phyloP scores from a whole-genome alignment of 1,140 invertebrate species.

The Bilobella aurantiaca region DNA sequence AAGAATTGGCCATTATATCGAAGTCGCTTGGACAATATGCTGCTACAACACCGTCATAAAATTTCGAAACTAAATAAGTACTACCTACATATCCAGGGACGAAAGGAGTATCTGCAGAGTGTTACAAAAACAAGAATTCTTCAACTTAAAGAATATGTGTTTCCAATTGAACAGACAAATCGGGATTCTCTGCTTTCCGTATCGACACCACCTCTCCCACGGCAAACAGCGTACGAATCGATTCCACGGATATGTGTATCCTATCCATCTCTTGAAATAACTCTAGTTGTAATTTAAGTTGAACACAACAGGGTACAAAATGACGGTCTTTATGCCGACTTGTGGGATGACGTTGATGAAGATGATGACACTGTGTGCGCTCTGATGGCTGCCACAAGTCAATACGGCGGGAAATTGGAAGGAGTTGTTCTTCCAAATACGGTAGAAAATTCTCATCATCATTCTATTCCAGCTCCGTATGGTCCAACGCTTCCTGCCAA shows the following conservation, averaged over 20 bases:
- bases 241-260: not conserved
- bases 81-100: conserved; percentile 4
- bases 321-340: conserved; percentile 22
- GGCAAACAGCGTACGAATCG: conserved; percentile 16
- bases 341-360: conserved; percentile 39
- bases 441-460: conserved; percentile 52
- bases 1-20: conserved; percentile 27
- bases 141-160: conserved; percentile 29
- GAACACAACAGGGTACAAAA: conserved; percentile 47
- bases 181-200: not conserved
- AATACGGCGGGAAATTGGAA: conserved; percentile 63
- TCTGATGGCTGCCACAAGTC: conserved; percentile 63
- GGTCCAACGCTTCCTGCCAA: conserved; percentile 61
- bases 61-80: conserved; percentile 13
- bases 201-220: not conserved
- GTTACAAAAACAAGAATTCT: conserved; percentile 24
- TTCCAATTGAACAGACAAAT: conserved; percentile 21
- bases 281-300: no score
- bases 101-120: conserved; percentile 20
- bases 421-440: conserved; percentile 49
- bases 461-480: conserved; percentile 53
- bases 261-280: no score
- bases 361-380: conserved; percentile 55
- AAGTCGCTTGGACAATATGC: conserved; percentile 28
- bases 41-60: conserved; percentile 20